phyloP scores from a whole-genome alignment of 2,113 vertebrate genomes.

The Theristicus caerulescens region DNA sequence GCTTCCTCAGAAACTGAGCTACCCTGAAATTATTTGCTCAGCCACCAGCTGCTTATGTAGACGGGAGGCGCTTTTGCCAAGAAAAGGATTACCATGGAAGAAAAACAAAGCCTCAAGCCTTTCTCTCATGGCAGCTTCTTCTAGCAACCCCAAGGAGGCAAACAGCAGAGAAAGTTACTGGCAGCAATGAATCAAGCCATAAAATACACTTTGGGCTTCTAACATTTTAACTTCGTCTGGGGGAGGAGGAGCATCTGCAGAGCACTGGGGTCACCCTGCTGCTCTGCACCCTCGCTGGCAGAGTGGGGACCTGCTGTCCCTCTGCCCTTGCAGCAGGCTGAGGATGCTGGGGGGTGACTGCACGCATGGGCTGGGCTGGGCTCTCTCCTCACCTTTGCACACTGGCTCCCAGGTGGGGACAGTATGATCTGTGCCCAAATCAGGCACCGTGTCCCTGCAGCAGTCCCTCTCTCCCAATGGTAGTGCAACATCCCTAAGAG shows the following conservation, averaged over 20 bases:
- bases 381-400: neutral
- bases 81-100: neutral
- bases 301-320: neutral
- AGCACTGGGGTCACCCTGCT: rapidly evolving
- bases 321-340: neutral
- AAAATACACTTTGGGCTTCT: neutral
- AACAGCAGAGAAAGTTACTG: neutral
- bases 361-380: rapidly evolving
- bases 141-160: neutral
- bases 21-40: conserved; percentile 8
- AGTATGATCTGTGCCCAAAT: rapidly evolving
- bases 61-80: neutral
- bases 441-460: rapidly evolving
- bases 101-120: neutral
- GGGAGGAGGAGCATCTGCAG: neutral
- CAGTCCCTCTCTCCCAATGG: rapidly evolving
- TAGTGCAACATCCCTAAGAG: neutral
- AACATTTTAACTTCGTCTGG: rapidly evolving
- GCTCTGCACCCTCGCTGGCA: neutral
- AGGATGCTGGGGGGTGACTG: no score
- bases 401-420: no score
- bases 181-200: neutral
- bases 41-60: neutral
- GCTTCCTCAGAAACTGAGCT: conserved; percentile 25
- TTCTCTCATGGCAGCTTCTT: neutral